phyloP scores from a whole-genome alignment of 2,797 vertebrate genomes.

The Poecilia picta region DNA sequence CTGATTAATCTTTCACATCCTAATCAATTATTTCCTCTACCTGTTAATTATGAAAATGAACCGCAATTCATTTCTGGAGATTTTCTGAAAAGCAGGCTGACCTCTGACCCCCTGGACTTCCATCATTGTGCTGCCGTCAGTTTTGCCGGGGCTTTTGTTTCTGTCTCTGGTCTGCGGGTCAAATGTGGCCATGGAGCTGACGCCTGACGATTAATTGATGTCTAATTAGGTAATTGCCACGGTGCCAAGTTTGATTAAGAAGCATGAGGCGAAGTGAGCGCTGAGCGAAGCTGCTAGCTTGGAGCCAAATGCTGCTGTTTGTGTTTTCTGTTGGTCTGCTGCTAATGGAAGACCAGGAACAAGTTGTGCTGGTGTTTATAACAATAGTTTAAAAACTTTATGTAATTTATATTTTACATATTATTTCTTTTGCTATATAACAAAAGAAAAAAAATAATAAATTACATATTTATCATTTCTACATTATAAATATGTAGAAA shows the following conservation, averaged over 20 bases:
- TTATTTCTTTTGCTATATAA: neutral
- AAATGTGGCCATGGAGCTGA: conserved; percentile 57
- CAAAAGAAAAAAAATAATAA: neutral
- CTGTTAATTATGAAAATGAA: conserved; percentile 72
- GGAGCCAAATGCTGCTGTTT: conserved; percentile 7
- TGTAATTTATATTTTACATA: neutral
- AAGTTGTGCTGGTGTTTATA: neutral
- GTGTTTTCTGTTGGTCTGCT: neutral
- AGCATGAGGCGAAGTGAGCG: conserved; percentile 33
- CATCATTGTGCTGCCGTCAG: conserved; percentile 50
- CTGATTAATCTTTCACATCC: conserved; percentile 66
- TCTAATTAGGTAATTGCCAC: conserved; percentile 78
- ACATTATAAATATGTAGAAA: no score
- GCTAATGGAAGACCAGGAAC: neutral
- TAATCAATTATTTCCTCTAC: conserved; percentile 65
- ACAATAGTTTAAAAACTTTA: neutral
- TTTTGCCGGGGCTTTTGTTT: conserved; percentile 12
- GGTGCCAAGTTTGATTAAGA: conserved; percentile 75
- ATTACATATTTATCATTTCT: neutral
- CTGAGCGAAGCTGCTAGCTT: conserved; percentile 49
- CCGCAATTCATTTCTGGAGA: conserved; percentile 49
- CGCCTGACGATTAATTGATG: conserved; percentile 74
- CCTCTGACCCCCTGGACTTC: conserved; percentile 34
- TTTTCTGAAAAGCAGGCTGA: conserved; percentile 39
- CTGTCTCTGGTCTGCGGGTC: conserved; percentile 49